Conservation (phyloP, 2,797 vertebrate genomes). For the Monodelphis domestica region DNA sequence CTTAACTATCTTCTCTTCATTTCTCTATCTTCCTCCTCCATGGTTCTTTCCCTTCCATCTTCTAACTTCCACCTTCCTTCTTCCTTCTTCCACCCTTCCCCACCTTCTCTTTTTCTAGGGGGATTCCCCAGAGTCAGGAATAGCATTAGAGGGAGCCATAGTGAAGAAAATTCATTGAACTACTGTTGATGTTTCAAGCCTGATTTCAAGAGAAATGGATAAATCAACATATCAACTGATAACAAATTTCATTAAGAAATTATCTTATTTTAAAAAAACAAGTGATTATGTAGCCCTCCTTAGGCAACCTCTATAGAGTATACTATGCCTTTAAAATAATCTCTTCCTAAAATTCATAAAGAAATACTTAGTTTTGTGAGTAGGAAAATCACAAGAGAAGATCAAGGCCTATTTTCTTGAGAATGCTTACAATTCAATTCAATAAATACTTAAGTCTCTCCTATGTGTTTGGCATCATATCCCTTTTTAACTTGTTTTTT, state of each 20-base stretch:
- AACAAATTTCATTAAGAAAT: rapidly evolving
- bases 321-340: not conserved
- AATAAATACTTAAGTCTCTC: not conserved
- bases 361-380: not conserved
- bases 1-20: not conserved
- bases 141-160: not conserved
- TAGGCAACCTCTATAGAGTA: not conserved
- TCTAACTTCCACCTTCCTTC: not conserved
- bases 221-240: rapidly evolving
- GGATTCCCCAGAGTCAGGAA: not conserved
- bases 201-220: not conserved
- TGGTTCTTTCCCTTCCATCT: not conserved
- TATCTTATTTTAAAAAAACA: rapidly evolving
- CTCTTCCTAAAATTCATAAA: not conserved
- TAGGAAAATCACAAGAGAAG: not conserved
- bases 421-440: not conserved
- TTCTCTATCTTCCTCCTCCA: not conserved
- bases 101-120: not conserved
- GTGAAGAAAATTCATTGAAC: not conserved
- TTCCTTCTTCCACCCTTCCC: not conserved
- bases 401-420: not conserved
- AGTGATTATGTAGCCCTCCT: not conserved
- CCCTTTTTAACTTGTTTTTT: not conserved
- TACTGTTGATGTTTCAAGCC: not conserved
- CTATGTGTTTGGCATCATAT: not conserved